Evolutionary conservation across 2,888 invertebrate species (phyloP), one percentile per base, ranked within the genome.

Genomic region (Seira ritae): DNA sequence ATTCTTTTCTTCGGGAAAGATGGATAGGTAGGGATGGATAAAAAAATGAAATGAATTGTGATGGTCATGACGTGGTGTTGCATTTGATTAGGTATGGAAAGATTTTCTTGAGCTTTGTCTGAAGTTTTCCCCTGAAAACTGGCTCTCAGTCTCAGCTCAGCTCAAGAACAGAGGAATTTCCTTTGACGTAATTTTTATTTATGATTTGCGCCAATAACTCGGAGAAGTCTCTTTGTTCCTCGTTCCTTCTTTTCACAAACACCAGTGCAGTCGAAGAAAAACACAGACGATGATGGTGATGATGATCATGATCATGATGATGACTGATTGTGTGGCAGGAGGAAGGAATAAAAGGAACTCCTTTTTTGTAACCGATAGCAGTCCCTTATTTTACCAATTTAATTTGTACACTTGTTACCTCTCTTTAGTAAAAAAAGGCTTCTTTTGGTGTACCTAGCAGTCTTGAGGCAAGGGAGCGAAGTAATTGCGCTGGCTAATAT

Each of bases 51-150:
- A 79, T 79, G 79, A 80, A 69, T 80, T 74, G 74, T 74, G 46
- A 80, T 80, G 74, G 62, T 69, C 68, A 73, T 80, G 80, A 74
- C 80, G 74, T 80, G 80, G 80, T 74, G 73, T 12, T 80, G 80
- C 73, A 80, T 80, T 74, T 80, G 80, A 80, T 80, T 80, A 80
- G 74, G 74, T 62, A 73, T 74, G 80, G 80, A 80, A 80, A 80
- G 62, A 55, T 22, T 78, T 68, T 31, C 37, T 37, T 68, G 6
- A 15, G 37, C 37, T n/a, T n/a, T n/a, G n/a, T n/a, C n/a, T n/a
- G n/a, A n/a, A n/a, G n/a, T n/a, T n/a, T n/a, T n/a, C n/a, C n/a
- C n/a, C n/a, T n/a, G n/a, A n/a, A n/a, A n/a, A n/a, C n/a, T n/a
- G n/a, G n/a, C n/a, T n/a, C n/a, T n/a, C n/a, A 37, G 68, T 10